These are phyloP conservation scores for Stichopus chloronotus DNA, from an alignment of 35 echinoderm and acorn worm species.

Conservation along the genomic window DNA sequence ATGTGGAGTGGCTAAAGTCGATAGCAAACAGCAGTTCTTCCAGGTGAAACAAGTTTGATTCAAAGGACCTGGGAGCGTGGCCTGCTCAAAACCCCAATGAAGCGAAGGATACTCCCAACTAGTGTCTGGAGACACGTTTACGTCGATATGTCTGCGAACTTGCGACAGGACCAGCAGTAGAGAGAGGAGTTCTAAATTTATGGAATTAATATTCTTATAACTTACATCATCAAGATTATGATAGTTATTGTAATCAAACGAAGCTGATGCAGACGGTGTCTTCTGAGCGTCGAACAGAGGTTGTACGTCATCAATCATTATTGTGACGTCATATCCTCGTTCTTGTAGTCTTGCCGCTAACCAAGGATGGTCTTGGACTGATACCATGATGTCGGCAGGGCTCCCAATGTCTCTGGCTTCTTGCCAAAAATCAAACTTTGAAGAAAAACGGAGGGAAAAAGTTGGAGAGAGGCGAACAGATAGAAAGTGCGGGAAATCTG, in stretches of 20 bases:
- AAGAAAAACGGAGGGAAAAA: not conserved
- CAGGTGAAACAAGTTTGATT: too few relatives aligned
- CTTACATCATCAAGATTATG: not conserved
- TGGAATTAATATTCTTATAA: too few relatives aligned
- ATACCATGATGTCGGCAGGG: slow-evolving; percentile 18
- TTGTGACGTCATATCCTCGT: slow-evolving; percentile 20
- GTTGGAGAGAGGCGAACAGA: not conserved
- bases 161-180: too few relatives aligned
- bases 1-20: too few relatives aligned
- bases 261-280: not conserved
- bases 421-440: slow-evolving; percentile 47
- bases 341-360: not conserved
- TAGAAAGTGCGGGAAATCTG: too few relatives aligned
- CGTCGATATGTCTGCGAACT: too few relatives aligned
- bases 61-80: too few relatives aligned
- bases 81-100: too few relatives aligned
- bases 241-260: slow-evolving; percentile 19
- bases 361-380: not conserved
- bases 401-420: not conserved
- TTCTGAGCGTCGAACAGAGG: slow-evolving; percentile 12
- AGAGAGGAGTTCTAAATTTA: too few relatives aligned
- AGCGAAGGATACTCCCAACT: too few relatives aligned
- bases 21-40: too few relatives aligned
- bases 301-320: slow-evolving; percentile 35
- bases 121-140: too few relatives aligned